These are phyloP conservation scores for Bombus polaris DNA, from an alignment of 1,140 invertebrate genomes.

Conservation along the genomic window DNA sequence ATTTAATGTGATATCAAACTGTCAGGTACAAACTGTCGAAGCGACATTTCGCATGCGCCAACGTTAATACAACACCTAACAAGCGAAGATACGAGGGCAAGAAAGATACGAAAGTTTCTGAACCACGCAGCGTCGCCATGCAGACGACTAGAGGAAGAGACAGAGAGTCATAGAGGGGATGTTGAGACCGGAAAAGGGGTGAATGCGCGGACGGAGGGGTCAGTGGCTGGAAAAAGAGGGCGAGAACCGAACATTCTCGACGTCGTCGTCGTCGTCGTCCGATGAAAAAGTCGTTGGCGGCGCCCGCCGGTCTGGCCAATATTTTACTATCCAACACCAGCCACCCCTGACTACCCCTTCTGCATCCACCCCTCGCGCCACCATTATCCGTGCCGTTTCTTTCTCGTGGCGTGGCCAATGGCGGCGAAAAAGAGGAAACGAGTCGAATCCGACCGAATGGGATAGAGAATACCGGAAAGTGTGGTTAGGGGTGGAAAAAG, in stretches of 20 bases:
- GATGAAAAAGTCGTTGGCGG: constrained; percentile 68
- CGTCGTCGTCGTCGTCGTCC: constrained; percentile 51
- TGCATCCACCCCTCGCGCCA: constrained; percentile 13
- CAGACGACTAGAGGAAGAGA: not conserved
- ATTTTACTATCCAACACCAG: constrained; percentile 69
- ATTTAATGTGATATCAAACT: not conserved
- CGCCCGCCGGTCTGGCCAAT: constrained; percentile 74
- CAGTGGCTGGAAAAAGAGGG: constrained; percentile 9
- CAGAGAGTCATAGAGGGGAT: not conserved
- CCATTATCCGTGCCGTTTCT: constrained; percentile 58
- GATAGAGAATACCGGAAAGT: not conserved
- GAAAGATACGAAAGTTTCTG: constrained; percentile 46
- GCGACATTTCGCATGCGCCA: not conserved
- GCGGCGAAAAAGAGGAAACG: constrained; percentile 24
- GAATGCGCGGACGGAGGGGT: not conserved
- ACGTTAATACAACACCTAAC: not conserved
- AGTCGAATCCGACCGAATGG: constrained; percentile 3
- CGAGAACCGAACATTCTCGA: constrained; percentile 44
- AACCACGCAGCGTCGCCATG: constrained; percentile 34
- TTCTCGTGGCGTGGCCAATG: constrained; percentile 34
- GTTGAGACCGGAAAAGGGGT: not conserved
- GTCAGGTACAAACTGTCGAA: not conserved
- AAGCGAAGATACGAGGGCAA: constrained; percentile 2
- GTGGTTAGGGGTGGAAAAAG: not conserved
- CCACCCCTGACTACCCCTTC: constrained; percentile 1